Percentiles rank a stretch among this genome's conserved stretches.
Evolutionary conservation across 2,113 vertebrate species (phyloP).

Genomic region (Saimiri boliviensis): DNA sequence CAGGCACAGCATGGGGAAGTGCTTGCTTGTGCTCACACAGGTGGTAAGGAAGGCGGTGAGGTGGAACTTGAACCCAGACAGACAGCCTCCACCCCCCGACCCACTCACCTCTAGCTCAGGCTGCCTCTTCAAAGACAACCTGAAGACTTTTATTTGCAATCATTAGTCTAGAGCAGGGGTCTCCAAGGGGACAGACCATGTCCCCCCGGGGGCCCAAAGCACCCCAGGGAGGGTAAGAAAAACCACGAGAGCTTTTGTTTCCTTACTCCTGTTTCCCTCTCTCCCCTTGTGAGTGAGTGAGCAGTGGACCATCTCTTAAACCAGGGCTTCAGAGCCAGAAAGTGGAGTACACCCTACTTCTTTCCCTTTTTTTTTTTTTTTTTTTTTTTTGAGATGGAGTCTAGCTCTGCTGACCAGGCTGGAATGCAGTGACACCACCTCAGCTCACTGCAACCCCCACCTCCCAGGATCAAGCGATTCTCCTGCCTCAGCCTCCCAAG

Average conservation of each 20-base stretch:
- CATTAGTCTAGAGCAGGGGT: not conserved
- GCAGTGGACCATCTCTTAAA: not conserved
- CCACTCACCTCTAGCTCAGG: not conserved
- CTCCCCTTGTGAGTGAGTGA: not conserved
- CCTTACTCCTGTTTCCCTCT: not conserved
- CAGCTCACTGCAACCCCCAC: too few relatives aligned
- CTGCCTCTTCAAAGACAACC: not conserved
- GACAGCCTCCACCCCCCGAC: not conserved
- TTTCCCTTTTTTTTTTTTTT: too few relatives aligned
- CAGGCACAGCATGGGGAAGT: not conserved
- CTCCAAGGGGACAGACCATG: not conserved
- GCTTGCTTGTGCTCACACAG: not conserved
- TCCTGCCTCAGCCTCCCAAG: too few relatives aligned
- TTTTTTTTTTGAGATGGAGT: too few relatives aligned
- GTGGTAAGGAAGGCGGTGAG: not conserved
- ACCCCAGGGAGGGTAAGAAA: not conserved
- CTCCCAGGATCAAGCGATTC: too few relatives aligned
- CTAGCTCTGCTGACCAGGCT: too few relatives aligned
- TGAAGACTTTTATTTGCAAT: not conserved
- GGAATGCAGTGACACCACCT: too few relatives aligned
- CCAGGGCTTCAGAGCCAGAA: not conserved
- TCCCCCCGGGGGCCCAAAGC: not conserved
- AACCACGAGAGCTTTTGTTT: not conserved
- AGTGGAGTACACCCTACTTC: accelerated
- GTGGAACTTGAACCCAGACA: not conserved